Conservation (phyloP, 1,140 invertebrate species). For the Zaprionus ornatus region DNA sequence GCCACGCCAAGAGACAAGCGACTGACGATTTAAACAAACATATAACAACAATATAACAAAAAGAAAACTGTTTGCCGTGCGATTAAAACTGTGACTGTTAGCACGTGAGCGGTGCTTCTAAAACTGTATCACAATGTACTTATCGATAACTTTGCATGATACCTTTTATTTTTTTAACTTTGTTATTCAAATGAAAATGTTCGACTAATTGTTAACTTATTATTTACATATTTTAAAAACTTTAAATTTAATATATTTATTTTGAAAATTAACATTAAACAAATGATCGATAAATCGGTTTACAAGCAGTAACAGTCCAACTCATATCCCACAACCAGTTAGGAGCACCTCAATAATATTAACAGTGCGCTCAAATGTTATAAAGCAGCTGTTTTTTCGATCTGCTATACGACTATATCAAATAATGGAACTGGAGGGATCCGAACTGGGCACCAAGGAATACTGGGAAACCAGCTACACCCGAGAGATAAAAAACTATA, state of each 20-base stretch:
- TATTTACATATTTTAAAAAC: background rate
- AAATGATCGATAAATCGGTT: background rate
- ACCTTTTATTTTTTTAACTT: background rate
- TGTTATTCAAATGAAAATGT: background rate
- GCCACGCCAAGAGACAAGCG: slow-evolving; percentile 32
- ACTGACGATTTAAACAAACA: slow-evolving; percentile 48
- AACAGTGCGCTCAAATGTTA: slow-evolving; percentile 4
- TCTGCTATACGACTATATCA: background rate
- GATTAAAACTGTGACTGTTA: slow-evolving; percentile 20
- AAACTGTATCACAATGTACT: background rate
- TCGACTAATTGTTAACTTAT: no score
- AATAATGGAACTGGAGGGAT: slow-evolving; percentile 87
- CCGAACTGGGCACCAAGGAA: slow-evolving; percentile 91
- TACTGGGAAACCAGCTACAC: slow-evolving; percentile 94
- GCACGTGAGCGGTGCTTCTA: background rate
- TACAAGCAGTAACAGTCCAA: background rate
- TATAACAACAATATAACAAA: slow-evolving; percentile 47
- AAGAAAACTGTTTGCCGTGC: slow-evolving; percentile 13
- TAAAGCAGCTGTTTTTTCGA: slow-evolving; percentile 3
- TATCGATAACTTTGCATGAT: slow-evolving; percentile 10
- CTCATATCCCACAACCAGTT: background rate
- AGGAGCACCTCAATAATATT: background rate
- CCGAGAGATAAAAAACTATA: slow-evolving; percentile 92
- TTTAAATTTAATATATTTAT: background rate
- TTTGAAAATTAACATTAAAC: background rate